Conservation (phyloP, 2,113 vertebrate genomes). For the Pardalotus punctatus region DNA sequence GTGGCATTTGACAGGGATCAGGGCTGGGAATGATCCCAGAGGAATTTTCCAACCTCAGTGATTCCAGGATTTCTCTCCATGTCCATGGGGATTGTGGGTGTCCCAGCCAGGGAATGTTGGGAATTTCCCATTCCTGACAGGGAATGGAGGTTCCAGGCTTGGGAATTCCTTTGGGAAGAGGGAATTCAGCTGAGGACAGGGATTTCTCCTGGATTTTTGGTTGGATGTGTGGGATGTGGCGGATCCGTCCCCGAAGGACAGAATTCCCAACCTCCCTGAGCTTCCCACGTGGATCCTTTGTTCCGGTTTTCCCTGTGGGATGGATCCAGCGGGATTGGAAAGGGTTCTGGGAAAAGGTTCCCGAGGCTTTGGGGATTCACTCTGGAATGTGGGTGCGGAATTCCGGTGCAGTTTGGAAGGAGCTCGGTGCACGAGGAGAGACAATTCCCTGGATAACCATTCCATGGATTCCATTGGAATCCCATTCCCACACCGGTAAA, state of each 20-base stretch:
- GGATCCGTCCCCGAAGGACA: neutral
- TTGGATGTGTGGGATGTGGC: neutral
- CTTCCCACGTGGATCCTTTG: neutral
- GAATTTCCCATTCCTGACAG: neutral
- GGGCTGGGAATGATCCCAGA: neutral
- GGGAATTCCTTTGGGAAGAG: neutral
- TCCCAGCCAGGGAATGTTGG: rapidly evolving
- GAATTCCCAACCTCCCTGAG: neutral
- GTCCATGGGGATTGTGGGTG: neutral
- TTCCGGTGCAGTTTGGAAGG: neutral
- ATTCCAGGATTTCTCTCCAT: neutral
- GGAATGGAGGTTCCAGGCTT: neutral
- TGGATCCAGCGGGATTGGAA: neutral
- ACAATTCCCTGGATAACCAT: neutral
- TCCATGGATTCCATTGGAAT: neutral
- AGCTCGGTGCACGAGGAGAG: neutral
- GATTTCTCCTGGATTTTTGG: neutral
- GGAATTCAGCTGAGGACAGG: neutral
- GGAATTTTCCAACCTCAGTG: neutral
- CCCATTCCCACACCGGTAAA: neutral
- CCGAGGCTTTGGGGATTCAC: too few relatives aligned
- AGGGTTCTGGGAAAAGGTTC: too few relatives aligned
- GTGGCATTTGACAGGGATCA: too few relatives aligned
- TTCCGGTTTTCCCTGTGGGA: too few relatives aligned
- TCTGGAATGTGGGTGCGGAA: neutral